Evolutionary conservation across 2,113 vertebrate species (phyloP).

Genomic region (Elanoides forficatus): DNA sequence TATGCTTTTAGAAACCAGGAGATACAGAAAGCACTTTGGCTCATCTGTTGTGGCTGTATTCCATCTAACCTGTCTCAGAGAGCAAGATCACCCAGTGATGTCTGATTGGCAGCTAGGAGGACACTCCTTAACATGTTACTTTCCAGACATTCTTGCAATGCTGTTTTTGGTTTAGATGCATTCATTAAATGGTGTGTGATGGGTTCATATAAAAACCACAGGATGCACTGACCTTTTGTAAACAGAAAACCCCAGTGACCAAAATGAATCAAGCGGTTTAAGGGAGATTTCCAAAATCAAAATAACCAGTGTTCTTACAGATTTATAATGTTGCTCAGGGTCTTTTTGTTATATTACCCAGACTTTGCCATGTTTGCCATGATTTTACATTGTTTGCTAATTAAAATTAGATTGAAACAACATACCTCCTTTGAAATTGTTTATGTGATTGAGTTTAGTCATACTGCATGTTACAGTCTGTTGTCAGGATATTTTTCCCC

Average conservation of each 20-base stretch:
- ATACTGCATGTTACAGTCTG: neutral
- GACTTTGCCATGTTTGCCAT: conserved; percentile 24
- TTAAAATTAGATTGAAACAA: conserved; percentile 15
- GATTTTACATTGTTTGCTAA: conserved; percentile 43
- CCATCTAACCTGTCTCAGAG: conserved; percentile 87
- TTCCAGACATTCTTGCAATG: neutral
- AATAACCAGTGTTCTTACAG: conserved; percentile 54
- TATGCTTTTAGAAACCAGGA: conserved; percentile 99
- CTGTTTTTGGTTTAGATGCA: neutral
- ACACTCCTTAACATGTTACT: neutral
- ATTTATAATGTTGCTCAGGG: conserved; percentile 38
- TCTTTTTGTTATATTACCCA: conserved; percentile 28
- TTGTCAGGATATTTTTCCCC: neutral
- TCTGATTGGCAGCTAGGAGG: conserved; percentile 74
- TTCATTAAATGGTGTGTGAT: conserved; percentile 9
- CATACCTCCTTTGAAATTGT: conserved; percentile 9
- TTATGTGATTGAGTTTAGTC: conserved; percentile 29
- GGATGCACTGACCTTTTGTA: conserved; percentile 29
- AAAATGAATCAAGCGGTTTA: conserved; percentile 30
- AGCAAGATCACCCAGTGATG: conserved; percentile 93
- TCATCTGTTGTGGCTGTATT: conserved; percentile 92
- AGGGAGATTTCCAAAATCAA: conserved; percentile 46
- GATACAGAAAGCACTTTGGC: conserved; percentile 97
- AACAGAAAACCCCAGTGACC: conserved; percentile 22
- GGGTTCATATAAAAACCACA: conserved; percentile 8